phyloP scores from a whole-genome alignment of 2,888 invertebrate species.

The Trissolcus brochymenae region DNA sequence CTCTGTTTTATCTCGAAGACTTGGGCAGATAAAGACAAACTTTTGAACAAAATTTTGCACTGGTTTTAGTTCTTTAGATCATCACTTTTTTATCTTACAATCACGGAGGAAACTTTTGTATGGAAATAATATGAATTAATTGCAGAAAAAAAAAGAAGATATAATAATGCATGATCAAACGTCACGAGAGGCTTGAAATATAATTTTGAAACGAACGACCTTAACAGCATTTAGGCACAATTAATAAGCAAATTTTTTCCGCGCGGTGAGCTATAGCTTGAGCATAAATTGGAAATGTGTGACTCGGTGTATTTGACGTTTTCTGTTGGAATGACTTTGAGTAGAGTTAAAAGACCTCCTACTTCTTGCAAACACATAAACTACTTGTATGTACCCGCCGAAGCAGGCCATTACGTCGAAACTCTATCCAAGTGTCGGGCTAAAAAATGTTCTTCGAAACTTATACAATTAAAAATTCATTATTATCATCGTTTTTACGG shows the following conservation, averaged over 20 bases:
- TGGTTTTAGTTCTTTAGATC: too few species aligned
- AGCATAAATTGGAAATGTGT: conserved; percentile 39
- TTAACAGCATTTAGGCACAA: conserved; percentile 9
- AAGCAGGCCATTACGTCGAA: conserved; percentile 61
- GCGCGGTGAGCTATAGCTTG: conserved; percentile 8
- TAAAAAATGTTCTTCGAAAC: conserved; percentile 36
- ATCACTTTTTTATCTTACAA: too few species aligned
- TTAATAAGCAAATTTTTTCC: conserved; percentile 19
- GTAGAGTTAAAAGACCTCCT: conserved; percentile 61
- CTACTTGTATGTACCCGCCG: conserved; percentile 61
- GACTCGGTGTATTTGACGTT: conserved; percentile 44
- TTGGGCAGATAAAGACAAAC: conserved; percentile 5
- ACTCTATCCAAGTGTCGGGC: conserved; percentile 39
- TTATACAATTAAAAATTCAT: conserved; percentile 22
- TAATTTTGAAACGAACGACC: conserved; percentile 14
- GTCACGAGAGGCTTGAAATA: too few species aligned
- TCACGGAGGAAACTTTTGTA: too few species aligned
- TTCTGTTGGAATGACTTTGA: conserved; percentile 58
- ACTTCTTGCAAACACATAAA: conserved; percentile 58
- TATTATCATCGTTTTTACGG: conserved; percentile 33
- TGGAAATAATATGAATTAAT: too few species aligned
- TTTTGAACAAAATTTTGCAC: conserved; percentile 7
- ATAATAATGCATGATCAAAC: too few species aligned
- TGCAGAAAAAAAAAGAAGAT: too few species aligned
- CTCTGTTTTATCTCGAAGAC: conserved; percentile 11